Evolutionary conservation across 2,888 invertebrate species (phyloP).

Genomic region (Volucella inflata): DNA sequence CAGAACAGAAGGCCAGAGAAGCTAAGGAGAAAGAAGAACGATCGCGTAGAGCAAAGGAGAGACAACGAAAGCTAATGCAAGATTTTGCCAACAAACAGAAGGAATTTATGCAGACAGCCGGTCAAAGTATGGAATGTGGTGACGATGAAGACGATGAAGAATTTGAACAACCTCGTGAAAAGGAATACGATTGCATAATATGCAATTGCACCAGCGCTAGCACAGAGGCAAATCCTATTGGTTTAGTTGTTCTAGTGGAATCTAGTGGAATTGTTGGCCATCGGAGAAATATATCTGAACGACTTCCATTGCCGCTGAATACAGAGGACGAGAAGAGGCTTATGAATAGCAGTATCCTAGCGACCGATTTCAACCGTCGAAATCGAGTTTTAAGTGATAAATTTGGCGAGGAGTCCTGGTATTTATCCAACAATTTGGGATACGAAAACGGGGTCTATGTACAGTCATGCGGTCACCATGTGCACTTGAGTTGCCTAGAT

Average conservation of each 20-base stretch:
- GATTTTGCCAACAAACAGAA: constrained; percentile 96
- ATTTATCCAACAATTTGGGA: constrained; percentile 90
- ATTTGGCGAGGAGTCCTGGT: constrained; percentile 92
- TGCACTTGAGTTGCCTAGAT: constrained; percentile 96
- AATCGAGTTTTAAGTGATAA: constrained; percentile 90
- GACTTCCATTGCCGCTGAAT: constrained; percentile 86
- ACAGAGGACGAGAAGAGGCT: constrained; percentile 87
- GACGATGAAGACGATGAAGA: constrained; percentile 86
- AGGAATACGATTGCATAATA: constrained; percentile 97
- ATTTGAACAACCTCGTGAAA: constrained; percentile 86
- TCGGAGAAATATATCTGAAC: constrained; percentile 84
- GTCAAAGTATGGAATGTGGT: constrained; percentile 85
- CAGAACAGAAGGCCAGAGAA: constrained; percentile 88
- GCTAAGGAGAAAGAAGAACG: constrained; percentile 91
- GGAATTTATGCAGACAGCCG: constrained; percentile 93
- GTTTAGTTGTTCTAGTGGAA: constrained; percentile 93
- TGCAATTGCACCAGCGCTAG: constrained; percentile 96
- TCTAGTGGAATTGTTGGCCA: constrained; percentile 95
- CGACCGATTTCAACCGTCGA: constrained; percentile 90
- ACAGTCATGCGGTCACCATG: constrained; percentile 98
- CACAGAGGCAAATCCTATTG: constrained; percentile 92
- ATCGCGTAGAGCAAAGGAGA: constrained; percentile 92
- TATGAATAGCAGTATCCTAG: constrained; percentile 87
- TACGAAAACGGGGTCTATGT: constrained; percentile 97
- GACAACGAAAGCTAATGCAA: constrained; percentile 96